Conservation (phyloP, 2,113 vertebrate species). For the Perccottus glenii region DNA sequence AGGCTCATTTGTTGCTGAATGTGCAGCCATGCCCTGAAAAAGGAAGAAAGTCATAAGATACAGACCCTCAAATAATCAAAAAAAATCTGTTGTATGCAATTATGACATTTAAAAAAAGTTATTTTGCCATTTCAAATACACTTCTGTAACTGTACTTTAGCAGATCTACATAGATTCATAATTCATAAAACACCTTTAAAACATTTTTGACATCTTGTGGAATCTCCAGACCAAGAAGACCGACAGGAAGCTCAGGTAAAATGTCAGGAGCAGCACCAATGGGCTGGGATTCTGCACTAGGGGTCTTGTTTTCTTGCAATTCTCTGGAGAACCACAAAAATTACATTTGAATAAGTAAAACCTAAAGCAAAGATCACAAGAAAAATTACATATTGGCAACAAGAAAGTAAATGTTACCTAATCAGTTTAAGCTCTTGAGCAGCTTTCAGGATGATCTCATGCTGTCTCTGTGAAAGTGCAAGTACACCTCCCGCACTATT, state of each 20-base stretch:
- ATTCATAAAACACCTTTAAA: constrained; percentile 71
- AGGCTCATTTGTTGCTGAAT: constrained; percentile 31
- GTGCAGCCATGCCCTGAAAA: constrained; percentile 69
- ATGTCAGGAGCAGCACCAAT: constrained; percentile 35
- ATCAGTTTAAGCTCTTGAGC: constrained; percentile 98
- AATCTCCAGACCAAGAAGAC: constrained; percentile 81
- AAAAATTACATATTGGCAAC: too few relatives aligned
- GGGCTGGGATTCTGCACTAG: constrained; percentile 48
- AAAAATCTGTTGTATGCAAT: not conserved
- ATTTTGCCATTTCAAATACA: not conserved
- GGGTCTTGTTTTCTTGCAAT: constrained; percentile 69
- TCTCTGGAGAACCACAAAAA: constrained; percentile 60
- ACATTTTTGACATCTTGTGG: constrained; percentile 77
- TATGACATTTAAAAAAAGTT: not conserved
- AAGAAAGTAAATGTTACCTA: constrained; percentile 76
- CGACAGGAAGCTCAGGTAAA: constrained; percentile 69
- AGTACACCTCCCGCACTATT: constrained; percentile 80
- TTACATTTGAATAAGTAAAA: not conserved
- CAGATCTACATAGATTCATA: not conserved
- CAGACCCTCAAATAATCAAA: not conserved
- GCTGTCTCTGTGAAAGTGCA: constrained; percentile 96
- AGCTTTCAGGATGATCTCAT: constrained; percentile 99
- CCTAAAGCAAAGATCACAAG: not conserved
- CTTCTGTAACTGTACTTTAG: not conserved
- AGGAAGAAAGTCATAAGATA: not conserved